These are phyloP conservation scores for Eulimnadia texana DNA, from an alignment of 1,140 invertebrate genomes.

Conservation along the genomic window DNA sequence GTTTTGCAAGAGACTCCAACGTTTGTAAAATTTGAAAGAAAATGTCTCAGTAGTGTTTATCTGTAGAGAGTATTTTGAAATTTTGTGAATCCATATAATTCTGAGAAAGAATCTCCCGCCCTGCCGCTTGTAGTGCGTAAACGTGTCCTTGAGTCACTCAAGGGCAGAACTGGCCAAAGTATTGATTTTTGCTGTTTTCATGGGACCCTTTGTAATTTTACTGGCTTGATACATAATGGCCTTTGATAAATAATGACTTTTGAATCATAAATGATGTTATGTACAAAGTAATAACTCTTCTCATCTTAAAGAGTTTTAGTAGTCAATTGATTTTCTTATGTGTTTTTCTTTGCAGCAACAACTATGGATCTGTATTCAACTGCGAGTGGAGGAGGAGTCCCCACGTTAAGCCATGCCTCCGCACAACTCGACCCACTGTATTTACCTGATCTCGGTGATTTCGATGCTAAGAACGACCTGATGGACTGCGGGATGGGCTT, in stretches of 20 bases:
- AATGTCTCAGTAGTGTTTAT: too few species aligned
- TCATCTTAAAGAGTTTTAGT: too few species aligned
- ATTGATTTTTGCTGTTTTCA: not conserved
- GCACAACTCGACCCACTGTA: not conserved
- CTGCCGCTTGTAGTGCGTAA: not conserved
- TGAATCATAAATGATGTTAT: too few species aligned
- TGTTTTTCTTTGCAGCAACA: too few species aligned
- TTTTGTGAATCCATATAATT: not conserved
- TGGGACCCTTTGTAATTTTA: not conserved
- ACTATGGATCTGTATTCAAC: not conserved
- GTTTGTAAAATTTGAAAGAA: too few species aligned
- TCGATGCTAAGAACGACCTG: slow-evolving; percentile 10
- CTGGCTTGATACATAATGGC: not conserved
- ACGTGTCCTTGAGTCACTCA: not conserved
- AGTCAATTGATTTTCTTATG: too few species aligned
- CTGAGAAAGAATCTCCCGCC: not conserved
- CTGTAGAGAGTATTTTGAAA: not conserved
- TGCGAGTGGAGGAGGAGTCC: not conserved
- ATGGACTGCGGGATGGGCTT: slow-evolving; percentile 12
- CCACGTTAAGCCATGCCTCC: not conserved
- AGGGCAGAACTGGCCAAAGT: not conserved
- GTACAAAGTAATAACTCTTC: too few species aligned
- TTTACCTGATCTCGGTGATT: slow-evolving; percentile 10
- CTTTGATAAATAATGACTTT: too few species aligned
- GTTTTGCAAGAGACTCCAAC: too few species aligned